Conservation (phyloP, 2,797 vertebrate genomes). For the Acanthopagrus latus region DNA sequence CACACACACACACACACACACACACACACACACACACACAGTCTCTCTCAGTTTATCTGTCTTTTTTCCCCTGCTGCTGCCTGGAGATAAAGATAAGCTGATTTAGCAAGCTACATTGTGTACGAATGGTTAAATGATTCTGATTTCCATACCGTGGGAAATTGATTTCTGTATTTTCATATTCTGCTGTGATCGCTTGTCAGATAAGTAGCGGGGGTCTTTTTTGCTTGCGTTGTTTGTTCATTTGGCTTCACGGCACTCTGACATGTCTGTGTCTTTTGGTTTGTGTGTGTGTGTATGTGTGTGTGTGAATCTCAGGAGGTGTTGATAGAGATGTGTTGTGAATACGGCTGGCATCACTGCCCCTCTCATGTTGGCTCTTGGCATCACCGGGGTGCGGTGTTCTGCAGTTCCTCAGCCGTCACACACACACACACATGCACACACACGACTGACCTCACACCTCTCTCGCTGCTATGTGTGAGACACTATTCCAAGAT, state of each 20-base stretch:
- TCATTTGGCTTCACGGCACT: background rate
- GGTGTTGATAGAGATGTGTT: conserved; percentile 67
- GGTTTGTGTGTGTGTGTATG: conserved; percentile 28
- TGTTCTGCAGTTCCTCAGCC: conserved; percentile 21
- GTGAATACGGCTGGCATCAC: conserved; percentile 53
- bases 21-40: conserved; percentile 9
- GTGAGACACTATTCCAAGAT: conserved; percentile 47
- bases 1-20: conserved; percentile 29
- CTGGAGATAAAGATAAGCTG: conserved; percentile 64
- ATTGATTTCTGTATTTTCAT: conserved; percentile 52
- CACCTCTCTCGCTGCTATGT: conserved; percentile 52
- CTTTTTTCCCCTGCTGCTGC: conserved; percentile 34
- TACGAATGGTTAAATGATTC: conserved; percentile 54
- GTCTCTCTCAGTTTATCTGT: conserved; percentile 28
- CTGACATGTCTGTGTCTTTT: background rate
- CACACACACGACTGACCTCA: conserved; percentile 31
- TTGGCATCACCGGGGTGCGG: conserved; percentile 38
- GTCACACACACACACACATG: conserved; percentile 9
- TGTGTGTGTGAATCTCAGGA: conserved; percentile 31
- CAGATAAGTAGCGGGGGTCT: conserved; percentile 32
- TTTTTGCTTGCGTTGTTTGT: conserved; percentile 3
- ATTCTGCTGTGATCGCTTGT: conserved; percentile 31
- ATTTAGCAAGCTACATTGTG: conserved; percentile 55
- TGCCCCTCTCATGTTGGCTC: conserved; percentile 50
- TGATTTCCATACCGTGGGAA: conserved; percentile 44